Evolutionary conservation across 1,140 invertebrate genomes (phyloP), one percentile per base, ranked within the genome.

Genomic region (Doryteuthis pealeii): DNA sequence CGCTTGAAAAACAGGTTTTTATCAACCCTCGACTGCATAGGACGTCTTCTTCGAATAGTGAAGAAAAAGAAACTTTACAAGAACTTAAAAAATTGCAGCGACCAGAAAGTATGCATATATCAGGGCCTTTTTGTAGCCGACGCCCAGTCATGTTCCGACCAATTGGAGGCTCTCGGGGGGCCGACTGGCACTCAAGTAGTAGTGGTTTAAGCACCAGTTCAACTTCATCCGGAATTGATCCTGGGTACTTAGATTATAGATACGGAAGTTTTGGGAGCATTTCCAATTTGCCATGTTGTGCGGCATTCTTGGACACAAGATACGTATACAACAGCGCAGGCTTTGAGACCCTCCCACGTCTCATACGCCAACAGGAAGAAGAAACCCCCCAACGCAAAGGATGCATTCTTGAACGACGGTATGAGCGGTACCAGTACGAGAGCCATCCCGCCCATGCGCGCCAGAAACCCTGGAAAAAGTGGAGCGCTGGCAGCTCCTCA

Each of bases 151-250:
- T 68, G 32, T 33, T 68, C 18, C 66, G 66, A 68, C 66, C 66
- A 68, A 33, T 68, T 68, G 32, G 32, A 31, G 28, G 26, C 15
- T 32, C 22, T 68, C 66, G 66, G 15, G 32, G 32, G 18, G 28
- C 32, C 30, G 80, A 83, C 54, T 76, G 76, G 31, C 78, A 71
- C 2, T 82, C 82, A 0, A 83, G 82, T 70, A 79, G 79, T 68
- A 82, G 83, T 73, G 81, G 83, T 3, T 74, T 78, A 15, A 78
- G 74, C 45, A 80, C 79, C 18, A 81, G 79, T 72, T 82, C 79
- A n/a, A 81, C 81, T 12, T 82, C 81, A 5, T 83, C 82, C 31
- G 80, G 82, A 18, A 84, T 84, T 49, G 81, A 84, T 73, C 80
- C 80, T 31, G 80, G 81, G 31, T 84, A 80, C 71, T 74, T 79